Percentiles rank a stretch among this genome's conserved stretches.
These are phyloP conservation scores for Cephalopholis sonnerati DNA, from an alignment of 2,113 vertebrate genomes.

Conservation along the genomic window DNA sequence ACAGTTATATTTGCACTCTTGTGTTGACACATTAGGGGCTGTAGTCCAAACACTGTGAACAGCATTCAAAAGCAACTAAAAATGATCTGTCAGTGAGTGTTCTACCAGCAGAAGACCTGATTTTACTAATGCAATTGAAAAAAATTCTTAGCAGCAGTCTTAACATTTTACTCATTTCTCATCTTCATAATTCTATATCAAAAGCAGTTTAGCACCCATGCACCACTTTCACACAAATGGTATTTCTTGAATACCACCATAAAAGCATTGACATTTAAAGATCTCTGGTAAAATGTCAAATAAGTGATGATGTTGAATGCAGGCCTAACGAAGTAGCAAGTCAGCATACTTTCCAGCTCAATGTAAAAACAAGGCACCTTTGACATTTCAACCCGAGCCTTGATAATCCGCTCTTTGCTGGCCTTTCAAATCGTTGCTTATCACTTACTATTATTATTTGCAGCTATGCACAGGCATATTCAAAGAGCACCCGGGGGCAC, in stretches of 20 bases:
- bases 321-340: constrained; percentile 30
- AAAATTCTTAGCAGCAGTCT: not conserved
- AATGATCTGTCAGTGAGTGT: not conserved
- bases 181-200: constrained; percentile 7
- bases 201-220: not conserved
- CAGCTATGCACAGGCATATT: constrained; percentile 40
- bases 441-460: constrained; percentile 62
- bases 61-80: not conserved
- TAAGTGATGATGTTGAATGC: constrained; percentile 47
- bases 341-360: constrained; percentile 33
- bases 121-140: not conserved
- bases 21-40: not conserved
- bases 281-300: constrained; percentile 68
- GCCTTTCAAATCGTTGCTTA: constrained; percentile 58
- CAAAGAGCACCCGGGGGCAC: constrained; percentile 41
- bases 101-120: not conserved
- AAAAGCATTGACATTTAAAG: constrained; percentile 73
- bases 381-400: constrained; percentile 68
- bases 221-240: not conserved
- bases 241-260: constrained; percentile 18
- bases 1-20: not conserved
- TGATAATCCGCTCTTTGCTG: constrained; percentile 44
- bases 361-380: constrained; percentile 60
- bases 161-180: not conserved
- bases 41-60: not conserved